phyloP scores from a whole-genome alignment of 2,113 vertebrate genomes.

The Melanerpes aurifrons region DNA sequence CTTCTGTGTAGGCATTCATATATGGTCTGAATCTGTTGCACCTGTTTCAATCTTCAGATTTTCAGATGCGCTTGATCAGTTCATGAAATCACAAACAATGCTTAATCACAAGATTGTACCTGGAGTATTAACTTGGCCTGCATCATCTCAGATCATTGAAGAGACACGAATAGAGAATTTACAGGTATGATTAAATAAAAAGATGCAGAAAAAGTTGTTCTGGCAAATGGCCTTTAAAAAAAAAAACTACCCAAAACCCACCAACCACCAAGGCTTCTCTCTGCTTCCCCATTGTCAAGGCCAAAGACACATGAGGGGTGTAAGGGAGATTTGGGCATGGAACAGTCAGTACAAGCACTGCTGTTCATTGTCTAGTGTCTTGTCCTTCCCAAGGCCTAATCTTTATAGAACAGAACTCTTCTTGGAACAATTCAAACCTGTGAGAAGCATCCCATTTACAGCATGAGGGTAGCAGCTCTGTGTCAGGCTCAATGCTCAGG shows the following conservation, averaged over 20 bases:
- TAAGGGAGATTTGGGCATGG: background rate
- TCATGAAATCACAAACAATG: slow-evolving; percentile 84
- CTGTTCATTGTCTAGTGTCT: background rate
- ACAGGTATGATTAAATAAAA: slow-evolving; percentile 73
- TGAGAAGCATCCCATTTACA: background rate
- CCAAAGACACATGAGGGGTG: rapidly evolving
- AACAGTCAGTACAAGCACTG: background rate
- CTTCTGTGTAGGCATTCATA: background rate
- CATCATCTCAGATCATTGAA: slow-evolving; percentile 84
- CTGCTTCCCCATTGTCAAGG: background rate
- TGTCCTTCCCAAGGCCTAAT: background rate
- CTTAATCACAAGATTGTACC: slow-evolving; percentile 83
- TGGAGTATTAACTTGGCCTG: slow-evolving; percentile 91
- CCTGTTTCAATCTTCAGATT: slow-evolving; percentile 76
- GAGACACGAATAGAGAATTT: slow-evolving; percentile 86
- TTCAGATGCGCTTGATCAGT: slow-evolving; percentile 82
- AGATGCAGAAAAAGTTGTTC: background rate
- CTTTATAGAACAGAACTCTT: background rate
- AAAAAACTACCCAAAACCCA: background rate
- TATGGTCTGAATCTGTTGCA: background rate
- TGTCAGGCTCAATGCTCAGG: background rate
- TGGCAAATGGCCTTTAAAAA: background rate
- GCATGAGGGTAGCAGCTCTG: background rate
- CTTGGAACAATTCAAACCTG: rapidly evolving
- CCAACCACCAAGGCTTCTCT: background rate